phyloP scores from a whole-genome alignment of 2,797 vertebrate genomes.

The Taeniopygia guttata region DNA sequence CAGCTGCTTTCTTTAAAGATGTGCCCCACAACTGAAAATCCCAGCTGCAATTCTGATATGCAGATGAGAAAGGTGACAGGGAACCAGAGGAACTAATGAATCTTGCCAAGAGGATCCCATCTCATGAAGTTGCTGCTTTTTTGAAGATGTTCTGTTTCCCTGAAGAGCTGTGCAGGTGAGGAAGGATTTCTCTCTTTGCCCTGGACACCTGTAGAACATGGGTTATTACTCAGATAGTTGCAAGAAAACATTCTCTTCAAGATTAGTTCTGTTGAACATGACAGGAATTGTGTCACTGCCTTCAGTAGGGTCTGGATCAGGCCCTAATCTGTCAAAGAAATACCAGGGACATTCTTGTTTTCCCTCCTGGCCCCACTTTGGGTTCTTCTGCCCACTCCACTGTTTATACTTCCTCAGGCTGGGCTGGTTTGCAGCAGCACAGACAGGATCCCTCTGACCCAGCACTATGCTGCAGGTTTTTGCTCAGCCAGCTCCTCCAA shows the following conservation, averaged over 20 bases:
- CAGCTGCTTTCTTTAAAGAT: background rate
- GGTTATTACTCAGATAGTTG: background rate
- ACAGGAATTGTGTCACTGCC: background rate
- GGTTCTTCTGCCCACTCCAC: background rate
- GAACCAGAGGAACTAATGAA: background rate
- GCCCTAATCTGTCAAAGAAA: constrained; percentile 27
- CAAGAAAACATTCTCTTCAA: background rate
- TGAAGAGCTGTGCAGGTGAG: background rate
- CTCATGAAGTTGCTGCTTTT: background rate
- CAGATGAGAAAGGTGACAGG: background rate
- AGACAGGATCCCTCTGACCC: background rate
- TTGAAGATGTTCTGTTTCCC: background rate
- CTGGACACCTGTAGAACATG: background rate
- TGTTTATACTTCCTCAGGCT: background rate
- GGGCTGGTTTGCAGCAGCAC: background rate
- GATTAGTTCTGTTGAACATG: background rate
- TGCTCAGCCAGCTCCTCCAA: constrained; percentile 11
- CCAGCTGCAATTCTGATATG: background rate
- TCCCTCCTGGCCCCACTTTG: background rate
- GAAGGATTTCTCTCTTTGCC: background rate
- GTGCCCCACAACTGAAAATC: background rate
- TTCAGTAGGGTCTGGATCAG: background rate
- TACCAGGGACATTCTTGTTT: background rate
- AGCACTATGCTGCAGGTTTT: background rate
- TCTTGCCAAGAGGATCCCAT: background rate